A percentile compares a stretch with the other conserved stretches of the same genome.
Conservation (phyloP, 2,797 vertebrate genomes). For the Bradypodion ventrale region DNA sequence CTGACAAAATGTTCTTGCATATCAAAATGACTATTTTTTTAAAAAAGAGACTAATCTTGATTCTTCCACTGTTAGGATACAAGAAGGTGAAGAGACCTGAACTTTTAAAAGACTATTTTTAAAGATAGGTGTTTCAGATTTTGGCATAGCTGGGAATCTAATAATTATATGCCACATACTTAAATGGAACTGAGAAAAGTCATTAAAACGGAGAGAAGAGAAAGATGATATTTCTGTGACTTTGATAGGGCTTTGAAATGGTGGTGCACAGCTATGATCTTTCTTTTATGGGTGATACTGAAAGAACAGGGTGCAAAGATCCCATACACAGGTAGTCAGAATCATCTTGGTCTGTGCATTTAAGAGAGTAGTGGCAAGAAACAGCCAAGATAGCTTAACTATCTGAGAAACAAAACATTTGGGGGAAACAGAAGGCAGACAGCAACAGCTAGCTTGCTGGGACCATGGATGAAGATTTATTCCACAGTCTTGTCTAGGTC, state of each 20-base stretch:
- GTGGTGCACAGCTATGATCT: too few relatives aligned
- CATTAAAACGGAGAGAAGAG: conserved; percentile 36
- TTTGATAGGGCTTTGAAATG: neutral
- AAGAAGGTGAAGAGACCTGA: neutral
- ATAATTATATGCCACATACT: conserved; percentile 58
- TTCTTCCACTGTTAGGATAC: conserved; percentile 34
- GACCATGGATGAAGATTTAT: neutral
- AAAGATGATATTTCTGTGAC: neutral
- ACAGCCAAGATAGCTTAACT: neutral
- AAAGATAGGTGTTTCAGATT: conserved; percentile 58
- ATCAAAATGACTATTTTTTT: conserved; percentile 42
- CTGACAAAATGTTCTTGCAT: conserved; percentile 32
- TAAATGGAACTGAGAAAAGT: conserved; percentile 59
- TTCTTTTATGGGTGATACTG: neutral
- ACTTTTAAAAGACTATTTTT: conserved; percentile 59
- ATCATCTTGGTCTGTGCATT: too few relatives aligned
- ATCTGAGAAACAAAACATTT: neutral
- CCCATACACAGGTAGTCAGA: too few relatives aligned
- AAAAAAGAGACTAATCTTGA: conserved; percentile 36
- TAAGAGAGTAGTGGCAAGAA: neutral
- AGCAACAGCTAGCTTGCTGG: neutral
- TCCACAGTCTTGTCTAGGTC: neutral
- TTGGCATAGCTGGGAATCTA: conserved; percentile 54
- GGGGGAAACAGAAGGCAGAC: neutral
- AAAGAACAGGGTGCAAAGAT: too few relatives aligned